phyloP scores from a whole-genome alignment of 2,113 vertebrate genomes.

The Leucosticte australis region DNA sequence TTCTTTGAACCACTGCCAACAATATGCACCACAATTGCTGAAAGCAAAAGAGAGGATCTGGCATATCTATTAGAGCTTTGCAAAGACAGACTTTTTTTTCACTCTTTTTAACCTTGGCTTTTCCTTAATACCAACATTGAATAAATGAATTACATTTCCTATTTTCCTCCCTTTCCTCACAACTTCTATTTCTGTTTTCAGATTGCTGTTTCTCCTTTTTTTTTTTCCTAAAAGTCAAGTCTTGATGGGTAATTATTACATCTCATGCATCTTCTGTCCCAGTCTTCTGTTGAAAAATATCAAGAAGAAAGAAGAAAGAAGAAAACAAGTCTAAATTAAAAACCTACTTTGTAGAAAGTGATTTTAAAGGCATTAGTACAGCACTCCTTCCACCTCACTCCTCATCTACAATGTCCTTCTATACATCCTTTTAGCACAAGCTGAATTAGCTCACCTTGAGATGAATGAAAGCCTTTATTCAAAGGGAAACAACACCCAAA shows the following conservation, averaged over 20 bases:
- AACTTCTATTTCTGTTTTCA: constrained; percentile 67
- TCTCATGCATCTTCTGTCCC: constrained; percentile 61
- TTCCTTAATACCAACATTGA: constrained; percentile 58
- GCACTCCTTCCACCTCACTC: neutral
- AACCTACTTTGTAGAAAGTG: constrained; percentile 58
- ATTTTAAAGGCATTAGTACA: constrained; percentile 51
- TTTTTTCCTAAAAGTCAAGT: neutral
- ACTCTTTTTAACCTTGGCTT: constrained; percentile 64
- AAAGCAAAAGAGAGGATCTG: constrained; percentile 56
- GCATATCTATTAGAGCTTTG: constrained; percentile 66
- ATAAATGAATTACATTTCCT: constrained; percentile 65
- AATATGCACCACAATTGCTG: constrained; percentile 57
- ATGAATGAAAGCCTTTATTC: constrained; percentile 13
- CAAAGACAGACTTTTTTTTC: constrained; percentile 40
- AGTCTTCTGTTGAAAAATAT: constrained; percentile 57
- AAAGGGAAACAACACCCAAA: constrained; percentile 39
- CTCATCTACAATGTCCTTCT: constrained; percentile 48
- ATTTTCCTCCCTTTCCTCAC: constrained; percentile 13
- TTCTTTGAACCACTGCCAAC: constrained; percentile 68
- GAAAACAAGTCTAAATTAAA: constrained; percentile 63
- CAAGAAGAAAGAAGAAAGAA: constrained; percentile 3
- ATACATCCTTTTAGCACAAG: neutral
- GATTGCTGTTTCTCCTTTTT: constrained; percentile 13
- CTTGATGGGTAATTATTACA: constrained; percentile 69
- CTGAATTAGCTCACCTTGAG: constrained; percentile 50